These are phyloP conservation scores for Sebastes schlegelii DNA, from an alignment of 2,113 vertebrate genomes.

Conservation along the genomic window DNA sequence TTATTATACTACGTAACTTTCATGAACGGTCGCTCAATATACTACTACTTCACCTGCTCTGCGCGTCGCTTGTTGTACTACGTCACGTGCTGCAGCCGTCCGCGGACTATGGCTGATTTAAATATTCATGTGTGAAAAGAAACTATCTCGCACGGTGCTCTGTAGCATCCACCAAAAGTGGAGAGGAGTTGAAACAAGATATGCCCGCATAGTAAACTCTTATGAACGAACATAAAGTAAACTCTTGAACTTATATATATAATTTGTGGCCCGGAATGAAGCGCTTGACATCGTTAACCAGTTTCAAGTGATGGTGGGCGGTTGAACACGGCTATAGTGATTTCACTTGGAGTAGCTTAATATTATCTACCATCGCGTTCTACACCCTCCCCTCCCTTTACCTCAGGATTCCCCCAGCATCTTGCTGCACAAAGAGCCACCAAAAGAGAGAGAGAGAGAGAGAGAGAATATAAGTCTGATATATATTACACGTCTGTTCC, in stretches of 20 bases:
- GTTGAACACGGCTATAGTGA: background rate
- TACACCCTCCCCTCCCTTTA: slow-evolving; percentile 18
- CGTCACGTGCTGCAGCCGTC: too few species aligned
- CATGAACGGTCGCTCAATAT: too few species aligned
- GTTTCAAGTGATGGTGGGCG: background rate
- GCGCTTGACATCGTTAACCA: background rate
- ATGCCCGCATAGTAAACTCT: background rate
- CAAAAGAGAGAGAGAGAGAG: slow-evolving; percentile 33
- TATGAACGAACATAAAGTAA: too few species aligned
- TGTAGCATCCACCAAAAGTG: background rate
- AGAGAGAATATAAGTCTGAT: slow-evolving; percentile 81
- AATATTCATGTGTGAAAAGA: slow-evolving; percentile 7
- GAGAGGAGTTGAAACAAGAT: background rate
- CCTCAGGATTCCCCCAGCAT: slow-evolving; percentile 54
- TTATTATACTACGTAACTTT: too few species aligned
- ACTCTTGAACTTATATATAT: too few species aligned
- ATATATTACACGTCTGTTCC: slow-evolving; percentile 87
- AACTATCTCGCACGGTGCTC: background rate
- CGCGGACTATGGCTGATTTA: background rate
- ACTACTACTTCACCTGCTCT: too few species aligned
- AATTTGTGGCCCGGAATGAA: background rate
- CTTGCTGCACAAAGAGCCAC: slow-evolving; percentile 38
- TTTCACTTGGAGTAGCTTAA: slow-evolving; percentile 34
- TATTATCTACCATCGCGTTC: slow-evolving; percentile 44
- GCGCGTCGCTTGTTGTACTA: too few species aligned